Base-by-base conservation (phyloP, 2,113 vertebrate genomes). In the Istiophorus platypterus region DNA sequence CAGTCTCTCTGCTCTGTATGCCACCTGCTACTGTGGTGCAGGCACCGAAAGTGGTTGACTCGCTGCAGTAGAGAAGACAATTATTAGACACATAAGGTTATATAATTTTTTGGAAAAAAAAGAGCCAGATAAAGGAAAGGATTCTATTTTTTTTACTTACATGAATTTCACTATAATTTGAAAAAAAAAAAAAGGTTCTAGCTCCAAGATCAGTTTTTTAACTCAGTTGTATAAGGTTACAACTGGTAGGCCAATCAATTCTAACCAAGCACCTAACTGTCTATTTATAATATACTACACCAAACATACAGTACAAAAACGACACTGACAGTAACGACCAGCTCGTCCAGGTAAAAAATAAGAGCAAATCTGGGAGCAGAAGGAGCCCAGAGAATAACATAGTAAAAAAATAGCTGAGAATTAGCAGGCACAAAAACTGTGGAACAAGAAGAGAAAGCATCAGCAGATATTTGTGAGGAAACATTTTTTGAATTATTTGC, bases 11-110 rank as follows among this genome's bases (percentile, higher is more conserved):
- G 9, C 68, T 57, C 20, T 2, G 24, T 22, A 2, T 56, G 68
- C 20, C 58, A 14, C 18, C 42, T 78, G 45, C 61, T 42, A 39
- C 18, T 22, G 29, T 22, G 42, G 45, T 61, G 37, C 63, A 84
- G 51, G 34, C n/a, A n/a, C n/a, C n/a, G n/a, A n/a, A n/a, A 45
- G 11, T 61, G 47, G 13, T 63, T 56, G 5, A 68, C 34, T 71
- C 26, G 49, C 22, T 45, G 57, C 49, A 61, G 41, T 7, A 64
- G 12, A 71, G 31, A 26, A 1, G 34, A 41, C 12, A 27, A 1
- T 15, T 37, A 42, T 54, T 58, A n/a, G 26, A 56, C 54, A 67
- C 9, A 20, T 49, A 10, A 29, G 41, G 42, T 20, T 10, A 2
- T 29, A 8, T 7, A 12, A 42, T 15, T 47, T 10, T 47, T 66